Evolutionary conservation across 1,140 invertebrate species (phyloP).

Genomic region (Drosophila auraria): DNA sequence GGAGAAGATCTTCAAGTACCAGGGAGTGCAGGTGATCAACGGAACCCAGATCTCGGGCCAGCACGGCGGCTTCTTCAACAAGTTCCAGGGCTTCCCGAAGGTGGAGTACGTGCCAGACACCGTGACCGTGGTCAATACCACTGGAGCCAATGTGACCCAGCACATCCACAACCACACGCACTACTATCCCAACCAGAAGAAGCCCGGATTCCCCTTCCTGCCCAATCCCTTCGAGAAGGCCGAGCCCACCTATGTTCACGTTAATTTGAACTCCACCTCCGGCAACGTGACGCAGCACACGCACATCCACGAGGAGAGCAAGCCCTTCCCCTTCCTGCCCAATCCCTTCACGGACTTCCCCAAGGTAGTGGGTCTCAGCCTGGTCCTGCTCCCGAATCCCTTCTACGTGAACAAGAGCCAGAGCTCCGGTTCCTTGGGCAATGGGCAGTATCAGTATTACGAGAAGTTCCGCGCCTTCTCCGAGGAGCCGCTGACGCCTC

Average conservation of each 20-base stretch:
- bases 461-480: conserved; percentile 35
- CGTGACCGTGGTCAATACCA: conserved; percentile 10
- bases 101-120: conserved; percentile 6
- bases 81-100: conserved; percentile 1
- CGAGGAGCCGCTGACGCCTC: conserved; percentile 5
- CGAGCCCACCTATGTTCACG: conserved; percentile 13
- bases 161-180: conserved; percentile 27
- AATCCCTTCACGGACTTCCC: conserved; percentile 58
- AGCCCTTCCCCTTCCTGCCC: conserved; percentile 54
- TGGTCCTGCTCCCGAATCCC: conserved; percentile 45
- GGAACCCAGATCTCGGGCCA: not conserved
- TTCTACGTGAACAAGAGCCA: conserved; percentile 33
- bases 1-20: conserved; percentile 50
- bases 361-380: conserved; percentile 46
- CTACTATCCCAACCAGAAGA: conserved; percentile 24
- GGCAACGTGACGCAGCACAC: conserved; percentile 26
- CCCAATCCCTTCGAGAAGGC: conserved; percentile 65
- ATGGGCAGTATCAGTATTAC: not conserved
- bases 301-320: conserved; percentile 21
- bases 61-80: conserved; percentile 17
- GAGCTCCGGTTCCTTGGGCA: not conserved
- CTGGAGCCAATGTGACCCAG: conserved; percentile 26
- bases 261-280: conserved; percentile 1
- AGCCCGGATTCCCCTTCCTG: conserved; percentile 45
- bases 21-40: conserved; percentile 21